A percentile compares a stretch with the other conserved stretches of the same genome.
phyloP scores from a whole-genome alignment of 1,140 invertebrate species.

The Stenopsyche tienmushanensis region DNA sequence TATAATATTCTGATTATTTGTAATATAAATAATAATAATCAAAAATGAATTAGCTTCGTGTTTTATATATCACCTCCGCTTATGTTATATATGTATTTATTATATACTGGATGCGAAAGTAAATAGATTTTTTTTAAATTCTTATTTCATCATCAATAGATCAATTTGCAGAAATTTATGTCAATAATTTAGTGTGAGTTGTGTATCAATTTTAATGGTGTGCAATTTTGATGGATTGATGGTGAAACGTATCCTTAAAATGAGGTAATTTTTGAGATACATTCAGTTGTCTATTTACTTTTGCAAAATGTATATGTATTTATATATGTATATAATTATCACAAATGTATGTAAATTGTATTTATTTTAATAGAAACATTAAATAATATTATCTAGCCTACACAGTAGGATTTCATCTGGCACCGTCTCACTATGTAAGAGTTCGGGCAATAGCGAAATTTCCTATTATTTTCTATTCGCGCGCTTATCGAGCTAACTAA shows the following conservation, averaged over 20 bases:
- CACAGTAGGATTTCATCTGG: conserved; percentile 21
- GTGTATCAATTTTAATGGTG: not conserved
- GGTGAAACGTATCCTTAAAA: no score
- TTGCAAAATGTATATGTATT: not conserved
- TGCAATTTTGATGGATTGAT: not conserved
- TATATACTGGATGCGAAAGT: no score
- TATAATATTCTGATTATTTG: no score
- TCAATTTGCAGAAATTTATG: no score
- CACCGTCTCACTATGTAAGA: not conserved
- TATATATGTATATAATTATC: not conserved
- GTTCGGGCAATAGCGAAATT: not conserved
- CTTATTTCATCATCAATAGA: no score
- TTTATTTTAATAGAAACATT: not conserved
- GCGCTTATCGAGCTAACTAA: not conserved
- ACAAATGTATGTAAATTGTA: not conserved
- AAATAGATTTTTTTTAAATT: no score
- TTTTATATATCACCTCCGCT: no score
- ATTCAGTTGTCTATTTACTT: not conserved
- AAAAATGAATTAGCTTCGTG: no score
- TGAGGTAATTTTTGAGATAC: no score
- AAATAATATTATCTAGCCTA: conserved; percentile 19
- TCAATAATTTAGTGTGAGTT: no score
- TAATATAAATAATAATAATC: no score
- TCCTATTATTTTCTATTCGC: not conserved
- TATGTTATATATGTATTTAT: no score